phyloP scores from a whole-genome alignment of 2,888 invertebrate species.

The Margaritifera margaritifera region DNA sequence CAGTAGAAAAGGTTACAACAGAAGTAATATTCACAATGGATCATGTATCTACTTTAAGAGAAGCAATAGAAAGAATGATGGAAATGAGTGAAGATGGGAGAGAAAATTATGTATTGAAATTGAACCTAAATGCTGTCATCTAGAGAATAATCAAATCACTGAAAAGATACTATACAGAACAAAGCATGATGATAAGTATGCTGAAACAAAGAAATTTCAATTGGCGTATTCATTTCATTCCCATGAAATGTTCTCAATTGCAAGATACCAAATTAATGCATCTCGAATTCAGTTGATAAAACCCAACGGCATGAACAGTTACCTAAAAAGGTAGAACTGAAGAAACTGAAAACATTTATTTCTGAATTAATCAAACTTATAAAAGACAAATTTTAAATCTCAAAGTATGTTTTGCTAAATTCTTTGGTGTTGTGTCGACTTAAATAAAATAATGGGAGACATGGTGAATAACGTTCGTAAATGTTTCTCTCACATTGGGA shows the following conservation, averaged over 20 bases:
- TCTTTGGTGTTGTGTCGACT: slow-evolving; percentile 29
- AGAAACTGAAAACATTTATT: slow-evolving; percentile 18
- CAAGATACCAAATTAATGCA: slow-evolving; percentile 11
- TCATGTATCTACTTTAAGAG: slow-evolving; percentile 10
- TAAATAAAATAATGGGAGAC: slow-evolving; percentile 29
- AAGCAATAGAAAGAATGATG: slow-evolving; percentile 10
- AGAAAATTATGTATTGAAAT: slow-evolving; percentile 21
- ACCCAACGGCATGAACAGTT: slow-evolving; percentile 16
- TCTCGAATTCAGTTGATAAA: slow-evolving; percentile 19
- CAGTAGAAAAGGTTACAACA: slow-evolving; percentile 1
- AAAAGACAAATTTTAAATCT: slow-evolving; percentile 9
- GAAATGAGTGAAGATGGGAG: background rate
- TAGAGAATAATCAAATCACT: slow-evolving; percentile 17
- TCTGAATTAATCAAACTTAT: slow-evolving; percentile 10
- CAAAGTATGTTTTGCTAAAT: slow-evolving; percentile 19
- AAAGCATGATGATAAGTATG: slow-evolving; percentile 10
- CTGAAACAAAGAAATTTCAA: slow-evolving; percentile 15
- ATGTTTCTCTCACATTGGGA: slow-evolving; percentile 8
- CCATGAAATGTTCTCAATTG: slow-evolving; percentile 13
- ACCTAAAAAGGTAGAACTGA: slow-evolving; percentile 12
- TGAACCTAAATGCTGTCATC: slow-evolving; percentile 11
- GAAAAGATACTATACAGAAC: slow-evolving; percentile 14
- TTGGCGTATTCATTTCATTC: slow-evolving; percentile 7
- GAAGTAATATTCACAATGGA: slow-evolving; percentile 14
- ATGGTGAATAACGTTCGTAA: slow-evolving; percentile 28